These are phyloP conservation scores for Sandelia bainsii DNA, from an alignment of 2,797 vertebrate genomes.

Conservation along the genomic window DNA sequence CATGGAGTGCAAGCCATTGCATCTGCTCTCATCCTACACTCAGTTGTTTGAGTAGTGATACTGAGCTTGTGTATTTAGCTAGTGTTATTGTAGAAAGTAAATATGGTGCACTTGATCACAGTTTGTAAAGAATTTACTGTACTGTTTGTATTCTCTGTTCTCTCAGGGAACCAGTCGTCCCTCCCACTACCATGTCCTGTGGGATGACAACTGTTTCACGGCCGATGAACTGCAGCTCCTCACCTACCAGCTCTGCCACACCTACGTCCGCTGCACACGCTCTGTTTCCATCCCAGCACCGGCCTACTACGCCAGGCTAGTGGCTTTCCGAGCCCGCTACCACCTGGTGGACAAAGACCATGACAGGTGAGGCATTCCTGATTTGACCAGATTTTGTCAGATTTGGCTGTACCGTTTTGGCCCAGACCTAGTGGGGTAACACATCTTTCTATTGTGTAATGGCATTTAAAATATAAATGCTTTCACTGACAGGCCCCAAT, in stretches of 20 bases:
- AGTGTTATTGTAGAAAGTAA: no score
- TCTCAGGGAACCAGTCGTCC: conserved; percentile 97
- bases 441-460: not conserved
- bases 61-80: no score
- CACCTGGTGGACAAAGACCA: conserved; percentile 99
- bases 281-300: conserved; percentile 98
- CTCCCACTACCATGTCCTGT: conserved; percentile 98
- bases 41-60: no score
- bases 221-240: conserved; percentile 97
- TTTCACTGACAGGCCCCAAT: not conserved
- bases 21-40: no score
- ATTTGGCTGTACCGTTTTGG: not conserved
- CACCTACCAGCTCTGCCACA: conserved; percentile 99
- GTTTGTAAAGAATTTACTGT: no score
- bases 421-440: not conserved
- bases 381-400: not conserved
- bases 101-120: no score
- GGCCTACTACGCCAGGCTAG: conserved; percentile 96
- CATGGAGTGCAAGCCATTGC: no score
- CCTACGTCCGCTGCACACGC: conserved; percentile 96
- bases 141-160: not conserved
- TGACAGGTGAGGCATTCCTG: conserved; percentile 88
- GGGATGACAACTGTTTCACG: conserved; percentile 99
- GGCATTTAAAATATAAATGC: not conserved
- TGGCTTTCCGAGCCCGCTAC: conserved; percentile 97